Evolutionary conservation across 2,888 invertebrate genomes (phyloP), one percentile per base, ranked within the genome.

Genomic region (Agrochola circellaris): DNA sequence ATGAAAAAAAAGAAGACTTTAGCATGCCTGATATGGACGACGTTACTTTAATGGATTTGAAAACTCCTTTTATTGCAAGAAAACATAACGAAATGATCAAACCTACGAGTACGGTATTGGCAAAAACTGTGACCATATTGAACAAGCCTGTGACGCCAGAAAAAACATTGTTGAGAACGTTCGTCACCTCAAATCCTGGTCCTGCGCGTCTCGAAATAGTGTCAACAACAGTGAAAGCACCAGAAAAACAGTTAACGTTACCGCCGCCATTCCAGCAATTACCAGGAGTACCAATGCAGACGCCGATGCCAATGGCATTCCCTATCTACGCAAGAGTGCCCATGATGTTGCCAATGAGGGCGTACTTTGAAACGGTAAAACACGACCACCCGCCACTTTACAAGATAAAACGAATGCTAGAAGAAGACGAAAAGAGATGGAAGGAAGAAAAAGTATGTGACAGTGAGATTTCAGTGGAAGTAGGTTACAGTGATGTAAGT

Each of bases 351-450:
- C 94, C 93, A 9, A 93, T 90, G 56, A 91, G 84, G 42, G 85
- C 93, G 0, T 91, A 91, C 42, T 96, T 85, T 80, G 95, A 96
- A 76, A 94, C 93, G 0, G 95, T 96, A 7, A 81, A 89, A 7
- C 96, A 95, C 65, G 87, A 95, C 60, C 96, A 96, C 75, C 96
- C 96, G 1, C 93, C 95, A 0, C 61, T 93, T 1, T 62, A 89
- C 20, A 81, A 91, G 56, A 92, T 96, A 30, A 90, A 86, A 69
- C 83, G 87, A 62, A 86, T 94, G 84, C 92, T 77, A 88, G 83
- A 79, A 89, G 65, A 79, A 67, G 83, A 87, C 45, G 66, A 84
- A 69, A 87, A 75, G 61, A 78, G 82, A 73, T 86, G 87, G 84
- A 77, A 84, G 38, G 65, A 81, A 11, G 51, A 77, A 23, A 75